Evolutionary conservation across 2,113 vertebrate genomes (phyloP).

Genomic region (Pituophis catenifer): DNA sequence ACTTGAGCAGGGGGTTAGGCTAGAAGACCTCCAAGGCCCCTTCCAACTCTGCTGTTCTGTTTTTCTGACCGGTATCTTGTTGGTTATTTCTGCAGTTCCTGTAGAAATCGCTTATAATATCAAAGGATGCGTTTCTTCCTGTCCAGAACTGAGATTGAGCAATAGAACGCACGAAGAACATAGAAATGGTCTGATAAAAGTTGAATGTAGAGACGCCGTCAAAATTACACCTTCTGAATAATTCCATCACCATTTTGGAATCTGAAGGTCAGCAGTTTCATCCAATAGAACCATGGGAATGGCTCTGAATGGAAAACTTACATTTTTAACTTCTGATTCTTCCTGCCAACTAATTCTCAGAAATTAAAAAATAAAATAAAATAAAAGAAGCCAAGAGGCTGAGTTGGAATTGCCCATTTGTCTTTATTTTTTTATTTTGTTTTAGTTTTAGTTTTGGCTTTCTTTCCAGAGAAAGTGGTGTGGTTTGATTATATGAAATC

Average conservation of each 20-base stretch:
- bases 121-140: background rate
- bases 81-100: background rate
- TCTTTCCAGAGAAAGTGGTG: background rate
- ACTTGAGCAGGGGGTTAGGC: background rate
- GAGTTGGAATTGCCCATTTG: background rate
- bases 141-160: background rate
- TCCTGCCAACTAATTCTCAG: background rate
- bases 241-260: background rate
- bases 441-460: background rate
- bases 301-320: background rate
- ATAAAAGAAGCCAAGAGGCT: background rate
- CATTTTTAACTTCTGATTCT: background rate
- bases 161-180: background rate
- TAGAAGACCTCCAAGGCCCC: background rate
- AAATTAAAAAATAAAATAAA: background rate
- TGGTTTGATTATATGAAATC: background rate
- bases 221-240: background rate
- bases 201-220: background rate
- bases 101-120: background rate
- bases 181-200: background rate
- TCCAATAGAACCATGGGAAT: background rate
- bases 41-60: background rate
- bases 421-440: background rate
- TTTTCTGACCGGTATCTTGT: background rate
- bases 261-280: background rate